Conservation (phyloP, 2,797 vertebrate genomes). For the Pantherophis vulpinus region DNA sequence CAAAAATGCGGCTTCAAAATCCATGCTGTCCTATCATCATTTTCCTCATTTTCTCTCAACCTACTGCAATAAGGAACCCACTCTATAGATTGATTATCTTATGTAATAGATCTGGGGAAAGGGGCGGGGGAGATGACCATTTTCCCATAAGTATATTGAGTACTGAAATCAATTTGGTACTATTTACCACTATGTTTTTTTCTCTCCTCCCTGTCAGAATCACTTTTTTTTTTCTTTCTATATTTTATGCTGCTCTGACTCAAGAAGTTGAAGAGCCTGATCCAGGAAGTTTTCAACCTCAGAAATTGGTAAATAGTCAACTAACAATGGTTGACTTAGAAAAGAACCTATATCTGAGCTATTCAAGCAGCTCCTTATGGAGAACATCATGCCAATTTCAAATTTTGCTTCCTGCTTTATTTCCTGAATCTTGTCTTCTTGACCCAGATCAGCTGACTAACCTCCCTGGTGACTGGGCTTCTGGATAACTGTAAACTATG, state of each 20-base stretch:
- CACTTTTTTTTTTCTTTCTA: background rate
- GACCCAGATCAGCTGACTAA: background rate
- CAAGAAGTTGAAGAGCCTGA: background rate
- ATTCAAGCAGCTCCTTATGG: background rate
- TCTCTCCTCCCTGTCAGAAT: fast-evolving
- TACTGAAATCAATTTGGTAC: background rate
- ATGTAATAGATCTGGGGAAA: background rate
- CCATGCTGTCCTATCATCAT: background rate
- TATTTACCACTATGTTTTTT: background rate
- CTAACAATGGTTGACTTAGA: background rate
- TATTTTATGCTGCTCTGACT: background rate
- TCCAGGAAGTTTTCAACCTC: background rate
- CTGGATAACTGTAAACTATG: background rate
- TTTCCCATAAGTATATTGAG: background rate
- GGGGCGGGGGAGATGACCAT: background rate
- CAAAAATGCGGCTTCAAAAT: background rate
- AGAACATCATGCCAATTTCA: background rate
- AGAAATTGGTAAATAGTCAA: background rate
- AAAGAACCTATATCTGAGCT: background rate
- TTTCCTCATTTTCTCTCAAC: background rate
- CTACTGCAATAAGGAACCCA: background rate
- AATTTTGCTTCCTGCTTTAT: background rate
- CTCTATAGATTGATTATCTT: background rate
- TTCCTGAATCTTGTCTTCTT: background rate
- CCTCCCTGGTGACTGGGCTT: background rate